Percentiles rank a stretch among this genome's conserved stretches.
Conservation (phyloP, 2,113 vertebrate species). For the Taxidea taxus region DNA sequence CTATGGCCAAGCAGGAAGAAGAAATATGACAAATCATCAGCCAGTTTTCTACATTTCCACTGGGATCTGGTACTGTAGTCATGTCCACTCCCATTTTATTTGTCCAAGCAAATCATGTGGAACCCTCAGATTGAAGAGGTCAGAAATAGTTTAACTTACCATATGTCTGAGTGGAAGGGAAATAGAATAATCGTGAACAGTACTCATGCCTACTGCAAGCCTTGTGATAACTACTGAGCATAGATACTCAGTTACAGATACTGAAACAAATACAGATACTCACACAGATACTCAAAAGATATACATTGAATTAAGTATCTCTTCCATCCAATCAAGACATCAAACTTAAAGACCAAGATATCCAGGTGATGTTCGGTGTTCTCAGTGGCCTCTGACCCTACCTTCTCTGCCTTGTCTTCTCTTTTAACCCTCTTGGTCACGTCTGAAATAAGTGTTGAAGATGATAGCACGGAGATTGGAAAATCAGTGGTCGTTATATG, state of each 20-base stretch:
- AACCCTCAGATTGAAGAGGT: background rate
- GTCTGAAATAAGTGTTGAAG: background rate
- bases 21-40: background rate
- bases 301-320: background rate
- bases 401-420: background rate
- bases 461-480: background rate
- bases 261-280: too few relatives aligned
- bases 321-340: background rate
- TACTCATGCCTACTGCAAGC: background rate
- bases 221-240: background rate
- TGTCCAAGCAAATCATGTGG: background rate
- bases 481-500: background rate
- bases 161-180: background rate
- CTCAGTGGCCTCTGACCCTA: background rate
- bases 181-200: background rate
- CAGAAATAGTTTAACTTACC: background rate
- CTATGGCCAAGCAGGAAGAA: background rate
- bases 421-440: background rate
- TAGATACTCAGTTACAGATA: background rate
- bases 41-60: background rate
- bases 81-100: background rate
- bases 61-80: background rate
- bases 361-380: background rate
- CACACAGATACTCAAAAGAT: too few relatives aligned
- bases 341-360: background rate